Evolutionary conservation across 2,113 vertebrate species (phyloP), one percentile per base, ranked within the genome.

Genomic region (Gasterosteus aculeatus): DNA sequence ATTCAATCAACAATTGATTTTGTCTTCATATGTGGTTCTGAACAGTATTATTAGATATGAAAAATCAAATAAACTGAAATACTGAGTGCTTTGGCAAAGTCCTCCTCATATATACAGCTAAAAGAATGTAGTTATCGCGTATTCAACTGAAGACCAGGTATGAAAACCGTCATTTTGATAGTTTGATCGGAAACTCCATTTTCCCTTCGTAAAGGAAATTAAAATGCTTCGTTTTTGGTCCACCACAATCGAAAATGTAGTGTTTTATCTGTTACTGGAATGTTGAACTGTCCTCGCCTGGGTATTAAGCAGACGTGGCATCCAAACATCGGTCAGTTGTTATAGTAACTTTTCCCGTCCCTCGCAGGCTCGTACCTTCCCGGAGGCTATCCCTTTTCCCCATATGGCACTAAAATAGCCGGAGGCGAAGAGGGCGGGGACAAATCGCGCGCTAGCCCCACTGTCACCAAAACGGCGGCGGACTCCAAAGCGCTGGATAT

Each of bases 401-500:
- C 98, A 0, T 99, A 99, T 0, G 97, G 96, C 74, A 94, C 94
- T 90, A 99, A 99, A 90, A 95, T 98, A 0, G 94, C 94, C 0
- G 92, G 95, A 68, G 94, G 94, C 0, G 97, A 99, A 0, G 97
- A 99, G 58, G 92, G 94, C 0, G 87, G 94, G 0, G 98, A 99
- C 88, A 99, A 98, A 90, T 97, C 96, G 2, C 95, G 97, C 4
- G 96, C 96, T 75, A 99, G 98, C 87, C 98, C 98, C 70, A 99
- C 95, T 0, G 95, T 98, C 69, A 93, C 95, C 87, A 99, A 99
- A 89, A 94, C 95, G 16, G 95, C 95, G 83, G 95, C 96, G 0
- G 98, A 99, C 91, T 96, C 98, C 91, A 99, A 99, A 95, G 96
- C 97, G 76, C 93, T 99, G 92, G 98, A 99, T 80, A 97, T 98